Percentiles rank a stretch among this genome's conserved stretches.
These are phyloP conservation scores for Cnemophilus loriae DNA, from an alignment of 2,113 vertebrate genomes.

Conservation along the genomic window DNA sequence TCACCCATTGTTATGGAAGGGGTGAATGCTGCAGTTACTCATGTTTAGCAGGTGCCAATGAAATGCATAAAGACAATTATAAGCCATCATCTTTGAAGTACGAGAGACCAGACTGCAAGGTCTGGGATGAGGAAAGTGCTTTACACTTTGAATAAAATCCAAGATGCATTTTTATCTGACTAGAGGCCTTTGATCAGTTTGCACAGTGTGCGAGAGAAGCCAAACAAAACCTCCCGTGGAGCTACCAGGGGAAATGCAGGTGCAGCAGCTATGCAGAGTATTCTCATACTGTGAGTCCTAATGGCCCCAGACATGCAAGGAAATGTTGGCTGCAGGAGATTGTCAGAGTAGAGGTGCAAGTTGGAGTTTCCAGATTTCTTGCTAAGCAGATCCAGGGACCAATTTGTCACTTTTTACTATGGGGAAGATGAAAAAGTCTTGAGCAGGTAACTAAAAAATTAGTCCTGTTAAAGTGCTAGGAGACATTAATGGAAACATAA, in stretches of 20 bases:
- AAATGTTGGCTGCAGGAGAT: neutral
- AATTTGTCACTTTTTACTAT: neutral
- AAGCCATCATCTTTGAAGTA: slow-evolving; percentile 55
- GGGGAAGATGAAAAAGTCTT: slow-evolving; percentile 2
- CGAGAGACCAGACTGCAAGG: neutral
- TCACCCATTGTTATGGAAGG: slow-evolving; percentile 6
- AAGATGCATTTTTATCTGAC: neutral
- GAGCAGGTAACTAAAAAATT: slow-evolving; percentile 5
- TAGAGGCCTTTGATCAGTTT: slow-evolving; percentile 46
- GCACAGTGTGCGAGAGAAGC: neutral
- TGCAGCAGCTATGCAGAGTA: neutral
- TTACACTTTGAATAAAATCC: slow-evolving; percentile 27
- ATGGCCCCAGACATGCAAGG: neutral
- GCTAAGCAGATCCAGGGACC: neutral
- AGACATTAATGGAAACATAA: neutral
- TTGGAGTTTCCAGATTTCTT: neutral
- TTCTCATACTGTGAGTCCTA: neutral
- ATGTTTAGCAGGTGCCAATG: slow-evolving; percentile 51
- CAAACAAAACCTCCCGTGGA: slow-evolving; percentile 51
- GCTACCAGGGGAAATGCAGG: slow-evolving; percentile 46
- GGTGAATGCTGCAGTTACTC: neutral
- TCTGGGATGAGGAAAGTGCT: slow-evolving; percentile 9
- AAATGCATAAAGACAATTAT: slow-evolving; percentile 37
- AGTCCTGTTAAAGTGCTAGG: neutral
- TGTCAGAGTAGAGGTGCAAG: neutral